A percentile compares a stretch with the other conserved stretches of the same genome.
Evolutionary conservation across 2,113 vertebrate genomes (phyloP).

Genomic region (Athene noctua): DNA sequence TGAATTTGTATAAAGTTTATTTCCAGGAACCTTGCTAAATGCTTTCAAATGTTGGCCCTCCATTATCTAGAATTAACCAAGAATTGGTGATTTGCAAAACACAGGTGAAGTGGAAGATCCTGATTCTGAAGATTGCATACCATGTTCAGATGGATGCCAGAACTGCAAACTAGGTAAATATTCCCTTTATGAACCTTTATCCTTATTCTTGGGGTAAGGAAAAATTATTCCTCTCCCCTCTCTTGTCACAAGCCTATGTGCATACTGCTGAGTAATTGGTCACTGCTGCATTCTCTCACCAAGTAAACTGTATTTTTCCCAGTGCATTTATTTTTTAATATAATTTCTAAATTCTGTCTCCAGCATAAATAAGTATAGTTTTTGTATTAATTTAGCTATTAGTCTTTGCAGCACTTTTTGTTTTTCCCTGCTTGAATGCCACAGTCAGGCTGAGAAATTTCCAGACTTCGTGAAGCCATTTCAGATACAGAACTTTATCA

Average conservation of each 20-base stretch:
- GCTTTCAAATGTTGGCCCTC: not conserved
- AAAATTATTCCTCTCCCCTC: not conserved
- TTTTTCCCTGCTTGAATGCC: not conserved
- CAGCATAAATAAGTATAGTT: not conserved
- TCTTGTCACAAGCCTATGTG: not conserved
- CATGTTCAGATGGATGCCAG: constrained; percentile 86
- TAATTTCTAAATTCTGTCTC: not conserved
- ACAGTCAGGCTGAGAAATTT: not conserved
- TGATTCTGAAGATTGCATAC: constrained; percentile 75
- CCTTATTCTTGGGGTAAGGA: not conserved
- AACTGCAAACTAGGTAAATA: constrained; percentile 81
- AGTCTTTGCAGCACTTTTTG: not conserved
- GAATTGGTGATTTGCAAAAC: not conserved
- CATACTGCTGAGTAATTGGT: not conserved
- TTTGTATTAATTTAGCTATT: not conserved
- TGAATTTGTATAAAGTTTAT: not conserved
- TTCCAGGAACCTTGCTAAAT: not conserved
- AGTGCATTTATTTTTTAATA: not conserved
- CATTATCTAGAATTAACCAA: not conserved
- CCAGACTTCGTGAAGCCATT: not conserved
- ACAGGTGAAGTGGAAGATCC: constrained; percentile 78
- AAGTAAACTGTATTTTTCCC: not conserved
- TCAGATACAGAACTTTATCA: not conserved
- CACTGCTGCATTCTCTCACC: not conserved
- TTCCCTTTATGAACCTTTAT: not conserved